phyloP scores from a whole-genome alignment of 2,797 vertebrate genomes.

The Eulemur mongoz region DNA sequence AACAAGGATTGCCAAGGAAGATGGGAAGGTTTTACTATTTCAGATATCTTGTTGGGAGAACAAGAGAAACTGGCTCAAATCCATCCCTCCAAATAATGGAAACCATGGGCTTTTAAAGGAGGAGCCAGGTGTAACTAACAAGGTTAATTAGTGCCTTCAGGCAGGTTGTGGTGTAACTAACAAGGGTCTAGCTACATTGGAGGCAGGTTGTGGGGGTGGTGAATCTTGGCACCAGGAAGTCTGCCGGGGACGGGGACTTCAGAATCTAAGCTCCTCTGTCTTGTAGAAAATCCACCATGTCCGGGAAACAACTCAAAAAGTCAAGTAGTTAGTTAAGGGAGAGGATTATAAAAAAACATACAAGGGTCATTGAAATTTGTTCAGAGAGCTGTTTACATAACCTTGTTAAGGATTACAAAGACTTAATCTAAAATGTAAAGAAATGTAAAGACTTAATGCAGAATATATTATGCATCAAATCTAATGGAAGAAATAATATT shows the following conservation, averaged over 20 bases:
- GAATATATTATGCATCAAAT: not conserved
- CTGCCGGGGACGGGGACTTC: not conserved
- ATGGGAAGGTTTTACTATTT: not conserved
- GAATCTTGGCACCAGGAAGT: not conserved
- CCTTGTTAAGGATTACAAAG: not conserved
- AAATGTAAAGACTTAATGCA: not conserved
- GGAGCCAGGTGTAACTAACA: not conserved
- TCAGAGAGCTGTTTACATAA: not conserved
- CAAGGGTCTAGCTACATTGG: not conserved
- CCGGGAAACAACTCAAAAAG: not conserved
- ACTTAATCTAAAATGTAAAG: not conserved
- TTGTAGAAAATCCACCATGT: too few species aligned
- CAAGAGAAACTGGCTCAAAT: not conserved
- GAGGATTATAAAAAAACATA: not conserved
- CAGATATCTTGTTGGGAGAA: not conserved
- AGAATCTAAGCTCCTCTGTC: not conserved
- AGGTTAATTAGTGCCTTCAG: not conserved
- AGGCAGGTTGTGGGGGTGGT: not conserved
- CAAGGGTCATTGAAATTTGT: too few species aligned
- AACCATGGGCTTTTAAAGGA: not conserved
- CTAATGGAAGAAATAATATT: not conserved
- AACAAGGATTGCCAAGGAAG: not conserved
- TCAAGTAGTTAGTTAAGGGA: not conserved
- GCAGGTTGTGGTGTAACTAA: not conserved
- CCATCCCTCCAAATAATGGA: not conserved